Percentiles rank a stretch among this genome's conserved stretches.
These are phyloP conservation scores for Ormyrus pomaceus DNA, from an alignment of 2,888 invertebrate species.

Conservation along the genomic window DNA sequence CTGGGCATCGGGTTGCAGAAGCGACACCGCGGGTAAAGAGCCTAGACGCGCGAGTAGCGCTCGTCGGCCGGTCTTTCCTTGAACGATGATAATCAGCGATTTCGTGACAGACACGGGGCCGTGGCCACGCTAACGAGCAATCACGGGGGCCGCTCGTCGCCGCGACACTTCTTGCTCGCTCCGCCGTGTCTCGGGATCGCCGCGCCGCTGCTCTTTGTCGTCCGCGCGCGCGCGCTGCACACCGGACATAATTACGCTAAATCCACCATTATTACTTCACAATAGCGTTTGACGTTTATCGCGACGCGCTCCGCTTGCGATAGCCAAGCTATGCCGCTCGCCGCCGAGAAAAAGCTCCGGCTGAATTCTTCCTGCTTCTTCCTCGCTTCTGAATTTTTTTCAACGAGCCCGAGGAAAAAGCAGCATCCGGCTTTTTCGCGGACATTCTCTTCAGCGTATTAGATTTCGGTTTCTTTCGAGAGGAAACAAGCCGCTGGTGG, in stretches of 20 bases:
- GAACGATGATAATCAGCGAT: slow-evolving; percentile 76
- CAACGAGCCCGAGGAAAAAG: slow-evolving; percentile 4
- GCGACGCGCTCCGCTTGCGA: slow-evolving; percentile 53
- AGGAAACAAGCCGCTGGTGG: not conserved
- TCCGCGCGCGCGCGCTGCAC: not conserved
- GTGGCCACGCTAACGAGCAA: slow-evolving; percentile 75
- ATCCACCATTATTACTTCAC: slow-evolving; percentile 64
- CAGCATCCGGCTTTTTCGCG: not conserved
- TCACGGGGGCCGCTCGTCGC: slow-evolving; percentile 62
- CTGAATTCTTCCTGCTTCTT: slow-evolving; percentile 20
- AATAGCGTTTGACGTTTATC: slow-evolving; percentile 65
- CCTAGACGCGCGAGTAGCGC: slow-evolving; percentile 56
- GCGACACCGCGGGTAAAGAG: slow-evolving; percentile 12
- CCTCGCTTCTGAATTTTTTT: slow-evolving; percentile 1
- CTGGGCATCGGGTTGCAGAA: slow-evolving; percentile 27
- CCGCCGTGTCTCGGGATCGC: slow-evolving; percentile 7
- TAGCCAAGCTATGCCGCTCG: not conserved
- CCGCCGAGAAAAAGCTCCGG: not conserved
- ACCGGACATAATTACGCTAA: slow-evolving; percentile 68
- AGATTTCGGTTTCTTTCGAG: slow-evolving; percentile 22
- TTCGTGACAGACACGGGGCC: slow-evolving; percentile 76
- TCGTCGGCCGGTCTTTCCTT: slow-evolving; percentile 71
- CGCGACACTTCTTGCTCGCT: slow-evolving; percentile 53
- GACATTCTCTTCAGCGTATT: slow-evolving; percentile 32
- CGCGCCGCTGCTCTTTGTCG: slow-evolving; percentile 31